Evolutionary conservation across 2,113 vertebrate species (phyloP).

Genomic region (Mesitornis unicolor): DNA sequence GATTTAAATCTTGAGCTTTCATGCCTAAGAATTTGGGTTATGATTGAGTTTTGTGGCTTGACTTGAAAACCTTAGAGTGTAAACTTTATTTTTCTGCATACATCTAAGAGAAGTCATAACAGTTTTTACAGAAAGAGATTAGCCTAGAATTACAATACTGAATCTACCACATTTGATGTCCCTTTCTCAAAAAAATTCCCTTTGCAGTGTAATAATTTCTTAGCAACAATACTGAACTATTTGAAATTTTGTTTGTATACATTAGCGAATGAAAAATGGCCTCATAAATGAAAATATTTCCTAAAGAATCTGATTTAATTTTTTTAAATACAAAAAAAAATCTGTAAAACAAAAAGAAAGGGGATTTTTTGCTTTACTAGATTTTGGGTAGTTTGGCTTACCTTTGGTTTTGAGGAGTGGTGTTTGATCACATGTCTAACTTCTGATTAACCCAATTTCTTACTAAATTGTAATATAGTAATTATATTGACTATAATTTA

Average conservation of each 20-base stretch:
- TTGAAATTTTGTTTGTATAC: background rate
- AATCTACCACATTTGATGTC: background rate
- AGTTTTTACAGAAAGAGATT: background rate
- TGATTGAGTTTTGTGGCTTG: conserved; percentile 53
- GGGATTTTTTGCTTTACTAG: background rate
- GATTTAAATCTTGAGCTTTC: conserved; percentile 27
- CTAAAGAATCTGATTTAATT: background rate
- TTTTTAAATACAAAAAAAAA: background rate
- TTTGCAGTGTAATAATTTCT: background rate
- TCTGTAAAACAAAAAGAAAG: background rate
- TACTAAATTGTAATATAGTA: background rate
- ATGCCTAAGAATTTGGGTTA: conserved; percentile 48
- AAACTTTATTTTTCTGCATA: conserved; percentile 7
- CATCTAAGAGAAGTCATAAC: background rate
- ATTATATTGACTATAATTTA: background rate
- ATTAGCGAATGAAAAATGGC: background rate
- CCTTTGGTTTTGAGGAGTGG: background rate
- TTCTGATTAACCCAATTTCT: background rate
- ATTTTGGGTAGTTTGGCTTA: background rate
- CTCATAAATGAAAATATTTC: background rate
- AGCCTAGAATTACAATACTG: background rate
- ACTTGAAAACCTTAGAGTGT: conserved; percentile 9
- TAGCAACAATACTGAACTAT: background rate
- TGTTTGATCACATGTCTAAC: background rate
- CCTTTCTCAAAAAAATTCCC: background rate